These are phyloP conservation scores for Ammospiza caudacuta DNA, from an alignment of 2,113 vertebrate genomes.

Conservation along the genomic window DNA sequence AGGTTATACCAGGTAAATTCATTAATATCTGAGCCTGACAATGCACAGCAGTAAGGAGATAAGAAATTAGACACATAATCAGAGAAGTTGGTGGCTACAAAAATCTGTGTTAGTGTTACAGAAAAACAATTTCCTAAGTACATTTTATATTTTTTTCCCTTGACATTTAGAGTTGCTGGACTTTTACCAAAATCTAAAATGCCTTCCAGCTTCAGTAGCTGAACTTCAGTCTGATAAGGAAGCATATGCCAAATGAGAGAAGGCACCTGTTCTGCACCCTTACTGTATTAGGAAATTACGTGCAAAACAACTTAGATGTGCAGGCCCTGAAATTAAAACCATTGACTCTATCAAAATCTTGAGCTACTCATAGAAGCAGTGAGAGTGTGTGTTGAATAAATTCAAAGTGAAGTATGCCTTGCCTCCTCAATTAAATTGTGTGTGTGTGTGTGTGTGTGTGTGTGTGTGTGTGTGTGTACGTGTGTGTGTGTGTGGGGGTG, in stretches of 20 bases:
- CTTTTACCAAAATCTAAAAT: slow-evolving; percentile 28
- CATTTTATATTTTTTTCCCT: not conserved
- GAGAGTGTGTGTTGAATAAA: not conserved
- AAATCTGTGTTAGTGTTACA: not conserved
- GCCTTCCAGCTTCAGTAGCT: not conserved
- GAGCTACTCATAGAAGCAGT: not conserved
- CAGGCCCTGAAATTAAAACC: not conserved
- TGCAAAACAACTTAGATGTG: not conserved
- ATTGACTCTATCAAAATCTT: not conserved
- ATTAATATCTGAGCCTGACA: not conserved
- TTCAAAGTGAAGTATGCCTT: not conserved
- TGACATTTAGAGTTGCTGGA: not conserved
- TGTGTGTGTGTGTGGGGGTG: too few species aligned
- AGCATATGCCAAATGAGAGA: not conserved
- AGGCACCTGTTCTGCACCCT: not conserved
- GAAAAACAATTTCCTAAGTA: not conserved
- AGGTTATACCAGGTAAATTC: not conserved
- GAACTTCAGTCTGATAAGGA: not conserved
- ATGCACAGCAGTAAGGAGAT: not conserved
- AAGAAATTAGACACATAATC: not conserved
- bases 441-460: too few species aligned
- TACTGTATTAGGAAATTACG: not conserved
- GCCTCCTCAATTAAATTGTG: not conserved
- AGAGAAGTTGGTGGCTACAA: not conserved
- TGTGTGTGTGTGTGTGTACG: too few species aligned